Conservation (phyloP, 1,140 invertebrate species). For the Sycophaga agraensis region DNA sequence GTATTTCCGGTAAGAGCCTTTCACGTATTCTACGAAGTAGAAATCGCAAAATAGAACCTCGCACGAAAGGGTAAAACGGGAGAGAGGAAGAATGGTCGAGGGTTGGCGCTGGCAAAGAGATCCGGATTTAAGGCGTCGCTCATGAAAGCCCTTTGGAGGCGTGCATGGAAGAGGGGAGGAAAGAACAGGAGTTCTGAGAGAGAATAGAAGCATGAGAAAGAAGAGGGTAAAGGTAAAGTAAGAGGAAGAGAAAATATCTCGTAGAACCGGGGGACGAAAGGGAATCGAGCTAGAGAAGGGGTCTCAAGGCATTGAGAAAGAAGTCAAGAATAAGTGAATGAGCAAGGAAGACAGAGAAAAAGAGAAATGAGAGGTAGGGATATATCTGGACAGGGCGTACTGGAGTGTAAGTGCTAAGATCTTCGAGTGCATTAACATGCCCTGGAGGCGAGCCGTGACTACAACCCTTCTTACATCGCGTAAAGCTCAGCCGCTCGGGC, state of each 20-base stretch:
- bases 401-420: slow-evolving; percentile 61
- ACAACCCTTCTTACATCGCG: slow-evolving; percentile 59
- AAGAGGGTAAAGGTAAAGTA: no score
- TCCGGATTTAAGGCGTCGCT: slow-evolving; percentile 57
- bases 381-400: slow-evolving; percentile 49
- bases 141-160: slow-evolving; percentile 56
- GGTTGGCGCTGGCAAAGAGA: slow-evolving; percentile 38
- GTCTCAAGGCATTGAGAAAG: slow-evolving; percentile 26
- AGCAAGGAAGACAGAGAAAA: slow-evolving; percentile 22
- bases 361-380: slow-evolving; percentile 27
- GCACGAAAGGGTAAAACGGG: slow-evolving; percentile 10
- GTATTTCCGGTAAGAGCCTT: slow-evolving; percentile 27
- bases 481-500: slow-evolving; percentile 8
- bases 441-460: slow-evolving; percentile 53
- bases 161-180: slow-evolving; percentile 14
- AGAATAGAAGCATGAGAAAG: no score
- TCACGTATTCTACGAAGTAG: slow-evolving; percentile 35
- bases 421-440: slow-evolving; percentile 59
- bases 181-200: slow-evolving; percentile 35
- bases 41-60: slow-evolving; percentile 34
- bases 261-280: slow-evolving; percentile 21
- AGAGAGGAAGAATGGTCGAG: slow-evolving; percentile 25
- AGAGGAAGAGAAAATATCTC: slow-evolving; percentile 55
- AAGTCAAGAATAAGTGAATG: slow-evolving; percentile 28
- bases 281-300: slow-evolving; percentile 30